Conservation (phyloP, 2,888 invertebrate species). For the Pollenia griseotomentosa region DNA sequence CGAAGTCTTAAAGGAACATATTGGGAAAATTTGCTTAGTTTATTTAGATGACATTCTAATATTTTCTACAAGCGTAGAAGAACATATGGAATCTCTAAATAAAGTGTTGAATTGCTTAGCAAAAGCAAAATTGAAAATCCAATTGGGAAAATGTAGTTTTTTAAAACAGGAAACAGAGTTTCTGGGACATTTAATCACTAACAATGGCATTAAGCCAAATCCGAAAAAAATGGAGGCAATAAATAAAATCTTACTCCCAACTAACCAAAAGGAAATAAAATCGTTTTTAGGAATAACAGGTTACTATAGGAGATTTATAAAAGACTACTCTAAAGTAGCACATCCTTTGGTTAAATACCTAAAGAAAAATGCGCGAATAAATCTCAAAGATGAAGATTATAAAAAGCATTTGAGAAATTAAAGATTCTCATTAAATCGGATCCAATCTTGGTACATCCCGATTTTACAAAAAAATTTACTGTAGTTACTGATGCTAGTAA, state of each 20-base stretch:
- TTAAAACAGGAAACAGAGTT: no score
- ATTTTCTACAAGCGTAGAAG: no score
- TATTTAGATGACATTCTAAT: no score
- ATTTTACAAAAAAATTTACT: conserved; percentile 14
- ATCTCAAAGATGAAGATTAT: neutral
- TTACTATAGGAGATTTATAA: conserved; percentile 2
- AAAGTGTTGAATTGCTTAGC: no score
- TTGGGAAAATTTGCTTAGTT: no score
- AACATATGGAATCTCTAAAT: no score
- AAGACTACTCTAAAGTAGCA: conserved; percentile 10
- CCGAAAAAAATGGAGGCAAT: neutral
- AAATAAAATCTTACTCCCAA: neutral
- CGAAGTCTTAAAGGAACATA: no score
- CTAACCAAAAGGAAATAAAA: conserved; percentile 12
- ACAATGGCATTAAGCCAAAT: neutral
- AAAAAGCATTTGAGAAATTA: conserved; percentile 13
- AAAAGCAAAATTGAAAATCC: no score
- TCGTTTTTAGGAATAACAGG: neutral
- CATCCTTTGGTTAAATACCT: neutral
- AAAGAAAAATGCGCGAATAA: neutral
- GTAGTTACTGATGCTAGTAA: conserved; percentile 24
- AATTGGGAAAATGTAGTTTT: no score
- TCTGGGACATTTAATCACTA: no score
- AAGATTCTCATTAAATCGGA: conserved; percentile 6
- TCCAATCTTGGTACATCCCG: conserved; percentile 6